phyloP scores from a whole-genome alignment of 2,888 invertebrate species.

The Eudemis profundana region DNA sequence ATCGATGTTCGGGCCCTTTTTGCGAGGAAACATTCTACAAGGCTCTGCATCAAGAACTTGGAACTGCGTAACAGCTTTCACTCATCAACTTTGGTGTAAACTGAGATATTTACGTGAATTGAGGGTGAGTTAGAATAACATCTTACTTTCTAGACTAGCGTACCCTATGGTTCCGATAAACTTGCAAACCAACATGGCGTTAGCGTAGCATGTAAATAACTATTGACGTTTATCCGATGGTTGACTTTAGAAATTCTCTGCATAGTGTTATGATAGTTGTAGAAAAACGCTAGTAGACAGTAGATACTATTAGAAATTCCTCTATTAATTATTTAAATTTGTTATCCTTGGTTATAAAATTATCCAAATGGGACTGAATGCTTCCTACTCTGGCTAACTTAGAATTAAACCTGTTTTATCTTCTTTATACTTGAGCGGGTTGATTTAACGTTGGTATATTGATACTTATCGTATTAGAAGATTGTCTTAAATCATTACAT shows the following conservation, averaged over 20 bases:
- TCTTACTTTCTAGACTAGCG: constrained; percentile 54
- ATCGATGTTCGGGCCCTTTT: constrained; percentile 89
- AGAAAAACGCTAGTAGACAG: constrained; percentile 5
- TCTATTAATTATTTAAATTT: not conserved
- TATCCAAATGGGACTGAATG: not conserved
- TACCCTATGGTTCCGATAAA: constrained; percentile 74
- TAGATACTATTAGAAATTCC: constrained; percentile 5
- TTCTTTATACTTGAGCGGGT: no score
- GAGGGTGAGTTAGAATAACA: constrained; percentile 75
- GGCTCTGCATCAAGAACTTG: constrained; percentile 89
- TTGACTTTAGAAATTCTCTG: constrained; percentile 51
- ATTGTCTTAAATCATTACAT: not conserved
- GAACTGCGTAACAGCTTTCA: constrained; percentile 87
- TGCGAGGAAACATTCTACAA: constrained; percentile 87
- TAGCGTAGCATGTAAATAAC: constrained; percentile 81
- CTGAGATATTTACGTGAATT: constrained; percentile 82
- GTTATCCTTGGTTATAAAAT: constrained; percentile 3
- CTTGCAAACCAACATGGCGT: constrained; percentile 82
- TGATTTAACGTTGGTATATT: constrained; percentile 25
- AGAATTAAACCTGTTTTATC: not conserved
- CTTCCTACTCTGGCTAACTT: constrained; percentile 16
- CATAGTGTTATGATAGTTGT: constrained; percentile 43
- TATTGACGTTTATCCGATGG: constrained; percentile 67
- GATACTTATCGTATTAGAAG: not conserved
- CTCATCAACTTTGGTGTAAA: constrained; percentile 87